Percentiles rank a stretch among this genome's conserved stretches.
These are phyloP conservation scores for Sycobia sp. DNA, from an alignment of 1,140 invertebrate species.

Conservation along the genomic window DNA sequence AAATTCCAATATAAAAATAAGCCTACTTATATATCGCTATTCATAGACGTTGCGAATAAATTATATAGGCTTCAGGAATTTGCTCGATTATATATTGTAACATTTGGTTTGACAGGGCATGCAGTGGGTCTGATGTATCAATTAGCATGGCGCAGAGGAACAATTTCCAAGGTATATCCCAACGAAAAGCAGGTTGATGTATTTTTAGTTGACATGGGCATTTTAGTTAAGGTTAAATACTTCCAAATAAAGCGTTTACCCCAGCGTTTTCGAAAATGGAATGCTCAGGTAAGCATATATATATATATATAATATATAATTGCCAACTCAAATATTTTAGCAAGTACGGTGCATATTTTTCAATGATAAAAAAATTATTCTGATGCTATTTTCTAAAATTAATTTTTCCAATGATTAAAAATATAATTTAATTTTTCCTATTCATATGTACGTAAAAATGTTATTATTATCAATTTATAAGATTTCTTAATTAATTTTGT, in stretches of 20 bases:
- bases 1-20: no score
- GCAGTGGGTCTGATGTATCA: no score
- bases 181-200: slow-evolving; percentile 52
- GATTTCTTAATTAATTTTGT: neutral
- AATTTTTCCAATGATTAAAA: slow-evolving; percentile 1
- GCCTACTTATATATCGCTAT: no score
- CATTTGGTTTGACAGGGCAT: no score
- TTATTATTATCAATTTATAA: slow-evolving; percentile 6
- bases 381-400: no score
- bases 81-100: no score
- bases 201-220: slow-evolving; percentile 63
- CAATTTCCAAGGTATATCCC: slow-evolving; percentile 49
- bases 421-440: slow-evolving; percentile 9
- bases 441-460: neutral
- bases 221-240: slow-evolving; percentile 43
- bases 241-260: slow-evolving; percentile 46
- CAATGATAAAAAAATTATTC: no score
- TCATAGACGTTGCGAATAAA: no score
- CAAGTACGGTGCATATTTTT: no score
- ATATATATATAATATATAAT: no score
- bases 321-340: no score
- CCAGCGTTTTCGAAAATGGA: slow-evolving; percentile 30
- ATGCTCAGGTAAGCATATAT: slow-evolving; percentile 53
- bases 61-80: no score
- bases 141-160: slow-evolving; percentile 58